Percentiles rank a stretch among this genome's conserved stretches.
Evolutionary conservation across 2,113 vertebrate genomes (phyloP).

Genomic region (Calidris pygmaea): DNA sequence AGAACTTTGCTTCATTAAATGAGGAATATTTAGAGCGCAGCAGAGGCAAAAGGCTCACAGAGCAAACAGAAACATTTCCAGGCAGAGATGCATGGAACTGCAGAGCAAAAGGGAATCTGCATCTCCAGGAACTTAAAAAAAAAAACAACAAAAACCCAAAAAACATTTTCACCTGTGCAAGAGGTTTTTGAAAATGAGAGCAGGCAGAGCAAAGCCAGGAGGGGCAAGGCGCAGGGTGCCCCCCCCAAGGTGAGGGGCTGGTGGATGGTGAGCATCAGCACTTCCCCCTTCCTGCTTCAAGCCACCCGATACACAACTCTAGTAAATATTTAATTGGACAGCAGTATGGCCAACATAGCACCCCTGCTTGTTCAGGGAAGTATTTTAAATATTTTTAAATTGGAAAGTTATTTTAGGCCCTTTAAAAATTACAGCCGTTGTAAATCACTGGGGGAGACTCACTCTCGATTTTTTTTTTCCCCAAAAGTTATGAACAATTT

Average conservation of each 20-base stretch:
- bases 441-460: background rate
- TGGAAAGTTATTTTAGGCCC: background rate
- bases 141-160: no score
- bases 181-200: background rate
- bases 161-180: background rate
- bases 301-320: background rate
- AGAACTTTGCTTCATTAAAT: background rate
- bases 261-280: background rate
- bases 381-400: background rate
- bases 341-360: background rate
- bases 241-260: background rate
- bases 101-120: background rate
- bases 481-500: background rate
- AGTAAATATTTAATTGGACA: background rate
- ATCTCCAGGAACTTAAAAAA: background rate
- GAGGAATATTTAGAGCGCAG: background rate
- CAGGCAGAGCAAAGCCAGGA: background rate
- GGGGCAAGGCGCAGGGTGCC: background rate
- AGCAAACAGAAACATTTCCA: background rate
- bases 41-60: background rate
- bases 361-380: background rate
- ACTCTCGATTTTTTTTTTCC: rapidly evolving
- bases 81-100: background rate
- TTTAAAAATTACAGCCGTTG: background rate
- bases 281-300: background rate